These are phyloP conservation scores for Brachionus koreanus DNA, from an alignment of 1,140 invertebrate genomes.

Conservation along the genomic window DNA sequence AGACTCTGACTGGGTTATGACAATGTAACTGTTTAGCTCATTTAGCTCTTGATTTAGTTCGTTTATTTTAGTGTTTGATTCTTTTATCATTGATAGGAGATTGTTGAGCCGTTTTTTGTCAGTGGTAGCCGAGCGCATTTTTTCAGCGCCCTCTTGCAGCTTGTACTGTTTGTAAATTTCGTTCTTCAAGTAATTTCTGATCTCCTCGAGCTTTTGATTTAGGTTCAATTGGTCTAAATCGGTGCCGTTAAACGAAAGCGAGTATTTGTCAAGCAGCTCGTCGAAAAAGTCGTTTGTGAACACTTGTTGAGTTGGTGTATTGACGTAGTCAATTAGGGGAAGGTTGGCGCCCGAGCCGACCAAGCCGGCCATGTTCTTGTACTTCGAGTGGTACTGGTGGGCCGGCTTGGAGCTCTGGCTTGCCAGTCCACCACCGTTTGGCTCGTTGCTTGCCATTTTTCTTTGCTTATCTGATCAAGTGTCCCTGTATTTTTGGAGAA, in stretches of 20 bases:
- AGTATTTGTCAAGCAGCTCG: constrained; percentile 2
- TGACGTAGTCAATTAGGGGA: constrained; percentile 10
- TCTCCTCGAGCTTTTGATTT: constrained; percentile 37
- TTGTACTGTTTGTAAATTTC: constrained; percentile 45
- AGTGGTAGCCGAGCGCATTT: constrained; percentile 21
- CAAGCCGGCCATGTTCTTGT: background rate
- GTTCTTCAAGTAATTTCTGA: constrained; percentile 34
- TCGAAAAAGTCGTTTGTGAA: constrained; percentile 29
- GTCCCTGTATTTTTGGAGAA: background rate
- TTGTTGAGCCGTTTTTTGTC: constrained; percentile 40
- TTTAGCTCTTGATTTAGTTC: constrained; percentile 30
- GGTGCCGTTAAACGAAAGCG: background rate
- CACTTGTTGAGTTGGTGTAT: constrained; percentile 13
- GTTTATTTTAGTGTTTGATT: constrained; percentile 32
- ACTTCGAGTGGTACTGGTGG: background rate
- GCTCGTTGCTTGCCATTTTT: background rate
- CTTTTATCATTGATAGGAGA: constrained; percentile 25
- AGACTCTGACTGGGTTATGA: constrained; percentile 32
- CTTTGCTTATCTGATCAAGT: background rate
- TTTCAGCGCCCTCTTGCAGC: constrained; percentile 44
- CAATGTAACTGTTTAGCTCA: constrained; percentile 27
- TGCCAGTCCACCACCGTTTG: background rate
- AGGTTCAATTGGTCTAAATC: constrained; percentile 20
- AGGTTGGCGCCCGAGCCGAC: constrained; percentile 19
- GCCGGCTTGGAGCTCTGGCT: background rate